Conservation (phyloP, 2,113 vertebrate species). For the Corydoras maculifer region DNA sequence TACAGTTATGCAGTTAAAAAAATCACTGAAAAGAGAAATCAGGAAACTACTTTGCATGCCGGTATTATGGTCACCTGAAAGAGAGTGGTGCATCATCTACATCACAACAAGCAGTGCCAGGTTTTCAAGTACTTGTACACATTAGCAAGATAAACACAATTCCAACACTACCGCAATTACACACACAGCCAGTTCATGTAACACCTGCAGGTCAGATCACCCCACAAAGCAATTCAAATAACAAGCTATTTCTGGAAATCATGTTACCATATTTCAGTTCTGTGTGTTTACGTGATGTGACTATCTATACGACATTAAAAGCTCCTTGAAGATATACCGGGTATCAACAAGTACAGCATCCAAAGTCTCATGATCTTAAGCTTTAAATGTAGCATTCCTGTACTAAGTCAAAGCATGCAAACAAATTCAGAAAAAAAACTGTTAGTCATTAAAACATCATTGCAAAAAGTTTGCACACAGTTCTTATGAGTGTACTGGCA, state of each 20-base stretch:
- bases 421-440: too few species aligned
- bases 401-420: too few species aligned
- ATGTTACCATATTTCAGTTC: neutral
- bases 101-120: neutral
- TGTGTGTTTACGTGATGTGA: constrained; percentile 10
- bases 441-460: too few species aligned
- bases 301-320: constrained; percentile 1
- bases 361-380: neutral
- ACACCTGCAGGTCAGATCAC: constrained; percentile 7
- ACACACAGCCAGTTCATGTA: neutral
- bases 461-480: too few species aligned
- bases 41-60: neutral
- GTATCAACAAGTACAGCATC: constrained; percentile 4
- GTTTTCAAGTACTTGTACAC: neutral
- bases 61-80: neutral
- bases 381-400: too few species aligned
- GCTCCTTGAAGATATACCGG: neutral
- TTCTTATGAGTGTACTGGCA: too few species aligned
- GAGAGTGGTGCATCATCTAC: neutral
- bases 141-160: neutral
- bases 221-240: neutral
- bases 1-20: too few species aligned
- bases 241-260: constrained; percentile 30
- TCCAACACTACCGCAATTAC: constrained; percentile 3
- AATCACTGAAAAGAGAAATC: neutral